phyloP scores from a whole-genome alignment of 2,797 vertebrate species.

The Numenius phaeopus region DNA sequence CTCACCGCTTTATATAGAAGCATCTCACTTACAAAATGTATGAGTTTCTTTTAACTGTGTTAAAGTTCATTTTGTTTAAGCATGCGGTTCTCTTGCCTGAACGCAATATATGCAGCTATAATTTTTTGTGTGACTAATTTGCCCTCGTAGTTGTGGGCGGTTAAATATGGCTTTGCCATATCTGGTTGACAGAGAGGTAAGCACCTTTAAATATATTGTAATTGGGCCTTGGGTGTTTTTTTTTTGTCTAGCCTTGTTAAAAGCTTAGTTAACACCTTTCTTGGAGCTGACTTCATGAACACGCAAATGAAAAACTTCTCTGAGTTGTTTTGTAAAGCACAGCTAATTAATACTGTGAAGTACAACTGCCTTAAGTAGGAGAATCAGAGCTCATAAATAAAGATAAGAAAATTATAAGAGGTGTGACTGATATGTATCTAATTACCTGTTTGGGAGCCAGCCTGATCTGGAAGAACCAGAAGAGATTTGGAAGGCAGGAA shows the following conservation, averaged over 20 bases:
- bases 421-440: constrained; percentile 24
- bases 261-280: background rate
- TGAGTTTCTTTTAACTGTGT: background rate
- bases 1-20: background rate
- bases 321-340: background rate
- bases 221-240: background rate
- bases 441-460: constrained; percentile 38
- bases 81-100: background rate
- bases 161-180: constrained; percentile 1
- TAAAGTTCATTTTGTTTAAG: constrained; percentile 14
- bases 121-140: constrained; percentile 31
- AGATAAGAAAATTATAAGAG: constrained; percentile 40
- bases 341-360: constrained; percentile 18
- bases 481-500: constrained; percentile 23
- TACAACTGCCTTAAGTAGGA: background rate
- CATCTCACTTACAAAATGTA: background rate
- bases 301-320: background rate
- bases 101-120: background rate
- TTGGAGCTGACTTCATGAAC: background rate
- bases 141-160: background rate
- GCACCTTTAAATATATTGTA: constrained; percentile 1
- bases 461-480: constrained; percentile 45
- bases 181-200: constrained; percentile 17
- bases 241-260: background rate
- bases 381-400: constrained; percentile 39